A percentile compares a stretch with the other conserved stretches of the same genome.
Conservation (phyloP, 2,113 vertebrate species). For the Nicator chloris region DNA sequence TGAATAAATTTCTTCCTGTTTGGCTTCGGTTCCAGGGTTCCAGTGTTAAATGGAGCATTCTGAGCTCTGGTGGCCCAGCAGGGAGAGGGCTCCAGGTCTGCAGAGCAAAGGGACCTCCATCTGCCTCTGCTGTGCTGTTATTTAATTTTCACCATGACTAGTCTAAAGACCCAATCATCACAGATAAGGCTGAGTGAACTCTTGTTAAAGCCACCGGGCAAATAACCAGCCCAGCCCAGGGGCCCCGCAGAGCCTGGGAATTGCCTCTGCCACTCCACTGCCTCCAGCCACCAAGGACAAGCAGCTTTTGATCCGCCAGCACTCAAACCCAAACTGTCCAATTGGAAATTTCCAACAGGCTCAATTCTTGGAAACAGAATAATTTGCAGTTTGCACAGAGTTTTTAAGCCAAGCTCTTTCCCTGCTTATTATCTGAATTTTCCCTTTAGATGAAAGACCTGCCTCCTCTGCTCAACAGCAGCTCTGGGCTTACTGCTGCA, state of each 20-base stretch:
- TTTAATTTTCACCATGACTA: neutral
- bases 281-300: neutral
- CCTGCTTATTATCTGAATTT: neutral
- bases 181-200: neutral
- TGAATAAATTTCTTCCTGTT: conserved; percentile 33
- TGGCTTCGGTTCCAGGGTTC: neutral
- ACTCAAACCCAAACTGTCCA: neutral
- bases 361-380: neutral
- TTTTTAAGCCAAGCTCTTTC: neutral
- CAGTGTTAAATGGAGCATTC: neutral
- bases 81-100: neutral
- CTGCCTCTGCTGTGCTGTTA: neutral
- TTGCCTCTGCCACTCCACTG: neutral
- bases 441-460: neutral
- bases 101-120: neutral
- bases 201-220: neutral
- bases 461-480: neutral
- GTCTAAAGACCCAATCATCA: neutral
- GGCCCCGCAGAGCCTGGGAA: neutral
- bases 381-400: neutral
- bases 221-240: neutral
- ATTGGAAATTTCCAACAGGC: neutral
- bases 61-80: neutral
- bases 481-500: neutral
- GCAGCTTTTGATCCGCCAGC: neutral